Base-by-base conservation (phyloP, 2,888 invertebrate genomes). In the Malthinus flaveolus region DNA sequence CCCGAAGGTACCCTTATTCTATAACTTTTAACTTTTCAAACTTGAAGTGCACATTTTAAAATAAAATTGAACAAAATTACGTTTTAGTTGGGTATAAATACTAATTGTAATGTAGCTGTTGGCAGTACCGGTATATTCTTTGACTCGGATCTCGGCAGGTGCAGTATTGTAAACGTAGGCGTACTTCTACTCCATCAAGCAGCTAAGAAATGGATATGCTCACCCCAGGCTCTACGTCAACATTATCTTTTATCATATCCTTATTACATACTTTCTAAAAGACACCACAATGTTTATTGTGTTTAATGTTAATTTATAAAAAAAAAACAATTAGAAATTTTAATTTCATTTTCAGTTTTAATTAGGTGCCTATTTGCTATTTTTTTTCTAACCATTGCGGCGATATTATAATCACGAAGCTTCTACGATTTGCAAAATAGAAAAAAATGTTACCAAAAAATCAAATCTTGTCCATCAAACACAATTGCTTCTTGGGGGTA, bases 101-200 rank as follows among this genome's bases (percentile, higher is more conserved):
- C 54, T 55, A 59, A 59, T 59, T 54, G 59, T 50, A 48, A 33
- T 42, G 49, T 50, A 44, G 59, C 59, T 59, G 54, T 55, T 59
- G 55, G 59, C 59, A 50, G 31, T 59, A 50, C 55, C 50, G 50
- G 54, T 50, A 59, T 34, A 46, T 31, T 55, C 54, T 59, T 53
- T 52, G 47, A 35, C 49, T 48, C 49, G 39, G 31, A 44, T 31
- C 54, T 55, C 54, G 56, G 60, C 60, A 60, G 60, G 60, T 60
- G 60, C 60, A 56, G 42, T 56, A 60, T 39, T 51, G 49, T 51
- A 56, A 56, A 56, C 56, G 60, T 60, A 52, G 60, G 60, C 60
- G 60, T 60, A 60, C 55, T 39, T 55, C 45, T 58, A 33, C 54
- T 59, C 54, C 54, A 50, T 54, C 55, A 48, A 55, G 59, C 44